Conservation (phyloP, 2,888 invertebrate genomes). For the Tinea trinotella region DNA sequence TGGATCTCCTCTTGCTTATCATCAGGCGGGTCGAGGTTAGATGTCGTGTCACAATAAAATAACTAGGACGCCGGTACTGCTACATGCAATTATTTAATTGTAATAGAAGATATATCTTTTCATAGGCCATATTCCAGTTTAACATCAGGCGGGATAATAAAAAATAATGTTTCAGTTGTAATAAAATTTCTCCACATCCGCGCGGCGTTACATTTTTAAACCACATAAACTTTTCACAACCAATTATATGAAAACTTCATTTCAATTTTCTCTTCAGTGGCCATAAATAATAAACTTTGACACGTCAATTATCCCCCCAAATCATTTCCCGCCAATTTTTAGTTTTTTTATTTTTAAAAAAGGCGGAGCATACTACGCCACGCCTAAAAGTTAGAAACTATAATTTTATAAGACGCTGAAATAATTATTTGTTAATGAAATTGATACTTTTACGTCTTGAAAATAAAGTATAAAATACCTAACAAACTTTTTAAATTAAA, state of each 20-base stretch:
- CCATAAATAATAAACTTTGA: constrained; percentile 65
- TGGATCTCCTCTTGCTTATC: no score
- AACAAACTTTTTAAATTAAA: neutral
- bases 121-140: no score
- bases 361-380: constrained; percentile 41
- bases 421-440: neutral
- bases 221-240: constrained; percentile 59
- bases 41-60: no score
- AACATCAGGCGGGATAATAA: no score
- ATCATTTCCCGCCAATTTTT: constrained; percentile 41
- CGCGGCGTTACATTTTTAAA: constrained; percentile 30
- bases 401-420: neutral
- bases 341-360: constrained; percentile 34
- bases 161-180: neutral
- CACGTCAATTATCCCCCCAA: constrained; percentile 62
- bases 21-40: no score
- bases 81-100: no score
- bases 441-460: neutral
- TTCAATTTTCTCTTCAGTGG: constrained; percentile 49
- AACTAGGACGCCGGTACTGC: no score
- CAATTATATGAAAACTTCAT: constrained; percentile 60
- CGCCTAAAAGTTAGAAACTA: constrained; percentile 32
- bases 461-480: neutral
- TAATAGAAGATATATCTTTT: no score
- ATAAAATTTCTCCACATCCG: constrained; percentile 32